Conservation (phyloP, 2,797 vertebrate genomes). For the Xenops minutus region DNA sequence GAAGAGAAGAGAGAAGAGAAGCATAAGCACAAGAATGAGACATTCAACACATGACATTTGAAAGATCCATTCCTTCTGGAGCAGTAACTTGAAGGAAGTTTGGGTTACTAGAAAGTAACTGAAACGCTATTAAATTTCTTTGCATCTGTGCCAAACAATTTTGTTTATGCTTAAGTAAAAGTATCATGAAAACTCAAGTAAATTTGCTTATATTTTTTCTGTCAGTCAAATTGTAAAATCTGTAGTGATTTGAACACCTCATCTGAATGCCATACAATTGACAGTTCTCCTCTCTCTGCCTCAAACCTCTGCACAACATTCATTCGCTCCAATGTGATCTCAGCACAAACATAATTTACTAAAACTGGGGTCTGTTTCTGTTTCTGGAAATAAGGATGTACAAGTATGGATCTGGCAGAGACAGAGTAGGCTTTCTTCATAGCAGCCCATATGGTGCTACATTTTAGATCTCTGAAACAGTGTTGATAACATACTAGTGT, state of each 20-base stretch:
- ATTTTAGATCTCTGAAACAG: neutral
- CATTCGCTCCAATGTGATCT: neutral
- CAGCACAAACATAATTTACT: neutral
- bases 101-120: neutral
- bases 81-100: neutral
- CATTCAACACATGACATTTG: rapidly evolving
- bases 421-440: neutral
- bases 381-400: neutral
- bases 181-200: neutral
- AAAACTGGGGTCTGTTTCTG: neutral
- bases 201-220: neutral
- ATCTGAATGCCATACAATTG: neutral
- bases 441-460: neutral
- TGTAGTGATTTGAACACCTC: neutral
- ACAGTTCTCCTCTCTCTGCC: neutral
- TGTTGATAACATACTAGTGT: too few species aligned
- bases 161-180: neutral
- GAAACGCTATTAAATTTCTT: neutral
- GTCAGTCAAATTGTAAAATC: neutral
- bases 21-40: neutral
- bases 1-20: neutral
- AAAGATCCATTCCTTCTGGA: neutral
- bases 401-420: neutral
- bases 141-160: neutral
- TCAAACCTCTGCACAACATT: neutral